A percentile compares a stretch with the other conserved stretches of the same genome.
Evolutionary conservation across 37 sponge, comb jelly and placozoan genomes (phyloP).

Genomic region (Hexactinellida sp.): DNA sequence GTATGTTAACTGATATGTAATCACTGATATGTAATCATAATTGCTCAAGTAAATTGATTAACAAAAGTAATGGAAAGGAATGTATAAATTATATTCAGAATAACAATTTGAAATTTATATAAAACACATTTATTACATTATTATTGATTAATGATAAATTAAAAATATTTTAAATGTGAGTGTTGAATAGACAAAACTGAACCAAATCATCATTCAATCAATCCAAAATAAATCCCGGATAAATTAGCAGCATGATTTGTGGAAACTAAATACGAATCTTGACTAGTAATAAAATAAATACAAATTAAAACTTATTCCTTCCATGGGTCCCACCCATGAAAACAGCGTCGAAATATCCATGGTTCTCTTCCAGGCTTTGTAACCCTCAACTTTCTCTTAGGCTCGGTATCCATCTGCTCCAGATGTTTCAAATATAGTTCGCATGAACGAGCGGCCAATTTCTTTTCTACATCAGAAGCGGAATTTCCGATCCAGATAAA

Average conservation of each 20-base stretch:
- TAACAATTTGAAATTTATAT: too few relatives aligned
- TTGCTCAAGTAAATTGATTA: too few relatives aligned
- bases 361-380: conserved; percentile 68
- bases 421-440: conserved; percentile 67
- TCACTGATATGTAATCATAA: too few relatives aligned
- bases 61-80: too few relatives aligned
- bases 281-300: not conserved
- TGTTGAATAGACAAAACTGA: too few relatives aligned
- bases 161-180: too few relatives aligned
- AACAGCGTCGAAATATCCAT: conserved; percentile 66
- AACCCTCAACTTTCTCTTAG: conserved; percentile 40
- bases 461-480: conserved; percentile 83
- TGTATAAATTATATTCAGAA: too few relatives aligned
- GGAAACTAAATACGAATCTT: not conserved
- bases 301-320: not conserved
- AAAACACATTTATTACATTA: too few relatives aligned
- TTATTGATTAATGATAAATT: too few relatives aligned
- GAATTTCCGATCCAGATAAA: conserved; percentile 82
- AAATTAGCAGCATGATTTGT: not conserved
- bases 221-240: too few relatives aligned
- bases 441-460: conserved; percentile 32
- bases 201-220: too few relatives aligned
- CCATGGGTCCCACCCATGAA: conserved; percentile 84
- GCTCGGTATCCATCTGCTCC: conserved; percentile 20
- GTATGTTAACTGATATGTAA: too few relatives aligned